Evolutionary conservation across 2,797 vertebrate genomes (phyloP).

Genomic region (Schizopygopsis malacanthus): DNA sequence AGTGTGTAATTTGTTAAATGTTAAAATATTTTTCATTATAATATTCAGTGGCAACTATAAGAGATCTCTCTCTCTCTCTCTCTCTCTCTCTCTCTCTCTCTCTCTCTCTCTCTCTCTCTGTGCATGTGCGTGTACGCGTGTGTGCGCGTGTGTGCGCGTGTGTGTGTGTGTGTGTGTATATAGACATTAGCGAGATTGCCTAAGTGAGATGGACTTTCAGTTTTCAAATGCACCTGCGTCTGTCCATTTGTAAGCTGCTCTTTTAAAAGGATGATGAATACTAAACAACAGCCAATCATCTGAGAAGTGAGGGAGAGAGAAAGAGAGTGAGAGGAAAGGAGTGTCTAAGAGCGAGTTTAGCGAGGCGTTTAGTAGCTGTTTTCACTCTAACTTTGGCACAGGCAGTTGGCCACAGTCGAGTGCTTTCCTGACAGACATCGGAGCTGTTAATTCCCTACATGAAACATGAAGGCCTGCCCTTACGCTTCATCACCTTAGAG

Average conservation of each 20-base stretch:
- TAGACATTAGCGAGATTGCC: background rate
- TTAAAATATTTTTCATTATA: background rate
- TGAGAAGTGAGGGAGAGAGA: slow-evolving; percentile 11
- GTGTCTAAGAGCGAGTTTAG: slow-evolving; percentile 37
- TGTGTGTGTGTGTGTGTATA: too few relatives aligned
- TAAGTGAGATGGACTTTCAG: slow-evolving; percentile 9
- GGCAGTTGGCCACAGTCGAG: slow-evolving; percentile 51
- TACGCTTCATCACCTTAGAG: slow-evolving; percentile 53
- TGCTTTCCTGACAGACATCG: slow-evolving; percentile 53
- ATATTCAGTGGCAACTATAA: background rate
- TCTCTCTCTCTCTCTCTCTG: too few relatives aligned
- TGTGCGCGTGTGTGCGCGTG: too few relatives aligned
- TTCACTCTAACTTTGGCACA: slow-evolving; percentile 62
- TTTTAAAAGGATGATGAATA: slow-evolving; percentile 49
- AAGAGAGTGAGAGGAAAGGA: background rate
- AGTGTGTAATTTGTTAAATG: background rate
- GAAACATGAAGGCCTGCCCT: slow-evolving; percentile 45
- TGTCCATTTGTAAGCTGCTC: slow-evolving; percentile 24
- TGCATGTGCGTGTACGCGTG: too few relatives aligned
- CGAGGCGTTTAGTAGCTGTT: slow-evolving; percentile 59
- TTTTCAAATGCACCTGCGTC: slow-evolving; percentile 12
- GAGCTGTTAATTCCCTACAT: slow-evolving; percentile 46
- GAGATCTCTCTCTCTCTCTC: too few relatives aligned
- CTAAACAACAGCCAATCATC: slow-evolving; percentile 39
- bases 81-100: too few relatives aligned